Evolutionary conservation across 2,888 invertebrate genomes (phyloP).

Genomic region (Horisme vitalbata): DNA sequence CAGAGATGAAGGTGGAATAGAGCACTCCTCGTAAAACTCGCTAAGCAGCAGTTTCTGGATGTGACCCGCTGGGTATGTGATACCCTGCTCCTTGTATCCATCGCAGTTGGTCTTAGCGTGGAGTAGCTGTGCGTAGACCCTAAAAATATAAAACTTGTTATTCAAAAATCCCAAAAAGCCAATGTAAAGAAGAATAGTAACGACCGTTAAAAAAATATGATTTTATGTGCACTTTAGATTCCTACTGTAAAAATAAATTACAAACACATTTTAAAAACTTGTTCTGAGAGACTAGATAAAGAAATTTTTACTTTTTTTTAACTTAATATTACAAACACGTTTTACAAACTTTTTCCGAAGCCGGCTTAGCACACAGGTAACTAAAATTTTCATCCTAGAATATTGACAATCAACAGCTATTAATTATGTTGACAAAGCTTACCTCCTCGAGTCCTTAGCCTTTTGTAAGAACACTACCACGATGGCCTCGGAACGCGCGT

Average conservation of each 20-base stretch:
- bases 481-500: constrained; percentile 91
- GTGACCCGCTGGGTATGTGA: constrained; percentile 86
- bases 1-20: constrained; percentile 86
- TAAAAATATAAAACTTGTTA: constrained; percentile 30
- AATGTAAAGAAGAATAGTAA: neutral
- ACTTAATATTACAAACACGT: too few relatives aligned
- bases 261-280: too few relatives aligned
- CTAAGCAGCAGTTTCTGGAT: constrained; percentile 84
- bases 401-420: too few relatives aligned
- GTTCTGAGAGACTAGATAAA: too few relatives aligned
- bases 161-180: too few relatives aligned
- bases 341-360: too few relatives aligned
- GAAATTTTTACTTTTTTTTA: too few relatives aligned
- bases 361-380: too few relatives aligned
- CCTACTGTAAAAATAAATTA: too few relatives aligned
- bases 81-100: constrained; percentile 88
- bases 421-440: too few relatives aligned
- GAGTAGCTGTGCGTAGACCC: constrained; percentile 86
- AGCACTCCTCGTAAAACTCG: constrained; percentile 87
- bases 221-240: neutral
- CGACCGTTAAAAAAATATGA: too few relatives aligned
- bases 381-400: too few relatives aligned
- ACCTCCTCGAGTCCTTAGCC: constrained; percentile 84
- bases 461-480: constrained; percentile 88
- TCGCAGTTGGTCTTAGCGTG: constrained; percentile 92